Evolutionary conservation across 2,113 vertebrate genomes (phyloP).

Genomic region (Columbina picui): DNA sequence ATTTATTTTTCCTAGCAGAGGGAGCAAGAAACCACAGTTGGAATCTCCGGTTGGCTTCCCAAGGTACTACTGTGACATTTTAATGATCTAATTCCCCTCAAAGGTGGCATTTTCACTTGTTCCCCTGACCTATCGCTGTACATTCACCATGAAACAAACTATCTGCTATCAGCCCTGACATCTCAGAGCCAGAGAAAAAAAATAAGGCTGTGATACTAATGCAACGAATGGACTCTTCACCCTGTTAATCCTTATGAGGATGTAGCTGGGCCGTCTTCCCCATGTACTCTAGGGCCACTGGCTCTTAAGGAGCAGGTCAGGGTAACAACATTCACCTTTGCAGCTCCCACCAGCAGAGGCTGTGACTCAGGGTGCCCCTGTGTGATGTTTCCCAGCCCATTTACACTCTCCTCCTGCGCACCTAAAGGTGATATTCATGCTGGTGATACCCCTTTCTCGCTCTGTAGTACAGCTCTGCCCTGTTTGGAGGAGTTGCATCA

Average conservation of each 20-base stretch:
- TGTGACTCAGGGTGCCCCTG: background rate
- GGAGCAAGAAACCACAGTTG: slow-evolving; percentile 2
- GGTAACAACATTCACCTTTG: background rate
- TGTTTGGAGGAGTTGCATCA: background rate
- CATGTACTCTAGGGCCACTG: accelerated
- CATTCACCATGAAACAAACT: background rate
- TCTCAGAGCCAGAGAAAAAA: background rate
- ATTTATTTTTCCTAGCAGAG: slow-evolving; percentile 23
- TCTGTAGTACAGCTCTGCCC: accelerated
- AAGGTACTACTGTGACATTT: slow-evolving; percentile 28
- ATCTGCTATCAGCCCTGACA: slow-evolving; percentile 2
- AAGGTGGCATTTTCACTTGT: slow-evolving; percentile 49
- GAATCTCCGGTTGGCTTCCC: slow-evolving; percentile 31
- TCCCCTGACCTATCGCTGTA: slow-evolving; percentile 6
- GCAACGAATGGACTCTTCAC: background rate
- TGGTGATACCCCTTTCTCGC: background rate
- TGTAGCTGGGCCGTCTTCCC: background rate
- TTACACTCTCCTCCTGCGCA: background rate
- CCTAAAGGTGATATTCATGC: background rate
- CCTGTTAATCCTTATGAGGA: background rate
- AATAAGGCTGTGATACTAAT: background rate
- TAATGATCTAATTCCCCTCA: slow-evolving; percentile 50
- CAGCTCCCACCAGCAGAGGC: background rate
- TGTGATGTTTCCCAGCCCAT: background rate
- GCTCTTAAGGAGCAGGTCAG: accelerated